These are phyloP conservation scores for Diuraphis noxia DNA, from an alignment of 1,140 invertebrate genomes.

Conservation along the genomic window DNA sequence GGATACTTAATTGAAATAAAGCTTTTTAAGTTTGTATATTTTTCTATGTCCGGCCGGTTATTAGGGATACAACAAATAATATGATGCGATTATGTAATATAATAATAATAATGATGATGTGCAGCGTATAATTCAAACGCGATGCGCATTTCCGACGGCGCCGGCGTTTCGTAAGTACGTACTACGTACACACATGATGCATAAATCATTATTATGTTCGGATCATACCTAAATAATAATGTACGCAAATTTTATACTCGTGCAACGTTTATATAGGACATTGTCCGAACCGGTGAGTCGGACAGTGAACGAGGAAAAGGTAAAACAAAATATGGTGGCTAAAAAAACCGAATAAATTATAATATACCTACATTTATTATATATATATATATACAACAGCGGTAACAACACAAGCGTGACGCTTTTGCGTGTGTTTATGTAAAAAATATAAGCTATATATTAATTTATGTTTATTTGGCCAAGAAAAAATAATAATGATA, in stretches of 20 bases:
- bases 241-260: not conserved
- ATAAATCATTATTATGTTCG: not conserved
- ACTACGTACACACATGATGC: not conserved
- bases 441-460: not conserved
- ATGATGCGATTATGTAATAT: not conserved
- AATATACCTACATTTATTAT: not conserved
- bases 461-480: not conserved
- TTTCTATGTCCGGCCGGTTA: too few relatives aligned
- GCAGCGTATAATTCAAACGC: not conserved
- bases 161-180: not conserved
- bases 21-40: not conserved
- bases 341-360: slow-evolving; percentile 29
- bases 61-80: too few relatives aligned
- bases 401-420: not conserved
- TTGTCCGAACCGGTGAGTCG: not conserved
- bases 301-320: not conserved
- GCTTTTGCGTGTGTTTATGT: too few relatives aligned
- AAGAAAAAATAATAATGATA: not conserved
- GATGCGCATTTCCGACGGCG: not conserved
- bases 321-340: not conserved
- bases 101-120: too few relatives aligned
- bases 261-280: not conserved
- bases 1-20: too few relatives aligned
- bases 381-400: too few relatives aligned
- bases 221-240: not conserved